Conservation (phyloP, 2,113 vertebrate species). For the Strix aluco region DNA sequence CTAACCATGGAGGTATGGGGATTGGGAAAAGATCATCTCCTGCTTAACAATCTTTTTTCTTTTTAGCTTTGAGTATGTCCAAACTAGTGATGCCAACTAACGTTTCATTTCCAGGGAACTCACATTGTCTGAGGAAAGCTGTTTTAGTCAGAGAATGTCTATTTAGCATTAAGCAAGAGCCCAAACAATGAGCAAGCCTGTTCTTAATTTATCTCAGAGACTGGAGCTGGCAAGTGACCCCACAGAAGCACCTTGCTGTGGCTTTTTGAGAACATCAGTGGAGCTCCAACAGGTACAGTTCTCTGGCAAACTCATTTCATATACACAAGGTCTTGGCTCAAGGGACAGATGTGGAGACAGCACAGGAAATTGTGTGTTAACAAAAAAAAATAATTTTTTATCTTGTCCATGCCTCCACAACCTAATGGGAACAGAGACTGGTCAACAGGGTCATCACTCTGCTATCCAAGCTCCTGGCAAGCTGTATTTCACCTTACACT, state of each 20-base stretch:
- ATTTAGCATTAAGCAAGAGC: neutral
- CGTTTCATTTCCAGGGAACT: neutral
- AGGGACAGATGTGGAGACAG: neutral
- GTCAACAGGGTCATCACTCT: neutral
- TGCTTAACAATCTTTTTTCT: neutral
- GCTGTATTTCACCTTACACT: neutral
- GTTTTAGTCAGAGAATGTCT: neutral
- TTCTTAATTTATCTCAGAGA: neutral
- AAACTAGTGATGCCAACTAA: neutral
- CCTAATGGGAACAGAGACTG: neutral
- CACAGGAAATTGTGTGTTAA: neutral
- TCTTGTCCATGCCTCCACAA: neutral
- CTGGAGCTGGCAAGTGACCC: neutral
- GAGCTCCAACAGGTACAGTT: neutral
- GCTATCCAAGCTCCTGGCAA: neutral
- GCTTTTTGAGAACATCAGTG: neutral
- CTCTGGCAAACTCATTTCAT: neutral
- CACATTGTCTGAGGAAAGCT: neutral
- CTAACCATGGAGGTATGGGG: neutral
- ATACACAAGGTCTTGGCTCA: neutral
- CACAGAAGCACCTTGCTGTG: neutral
- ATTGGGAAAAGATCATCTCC: neutral
- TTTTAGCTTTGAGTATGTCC: neutral
- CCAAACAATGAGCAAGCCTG: neutral
- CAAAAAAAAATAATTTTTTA: neutral